Base-by-base conservation (phyloP, 2,797 vertebrate species). In the Graptemys geographica region DNA sequence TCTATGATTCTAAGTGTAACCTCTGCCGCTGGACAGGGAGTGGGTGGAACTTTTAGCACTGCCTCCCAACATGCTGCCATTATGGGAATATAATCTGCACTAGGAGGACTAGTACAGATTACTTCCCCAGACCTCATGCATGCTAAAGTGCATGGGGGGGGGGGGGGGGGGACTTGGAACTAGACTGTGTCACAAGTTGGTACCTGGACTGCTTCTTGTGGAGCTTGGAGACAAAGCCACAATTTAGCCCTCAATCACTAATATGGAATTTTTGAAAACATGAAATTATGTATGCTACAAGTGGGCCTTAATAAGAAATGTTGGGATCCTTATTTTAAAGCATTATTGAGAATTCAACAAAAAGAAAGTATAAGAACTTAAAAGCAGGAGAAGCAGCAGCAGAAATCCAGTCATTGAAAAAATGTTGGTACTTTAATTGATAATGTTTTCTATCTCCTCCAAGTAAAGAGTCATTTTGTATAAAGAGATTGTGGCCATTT, bases 381-480 rank as follows among this genome's bases (percentile, higher is more conserved):
- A 81, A 72, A 84, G 23, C 62, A 25, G 25, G 15, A 81, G 79
- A 84, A 56, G 57, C 41, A 82, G 81, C 81, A 62, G 53, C 44
- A 84, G 16, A 53, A 8, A 80, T 76, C n/a, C 4, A 37, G 53
- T 10, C 25, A 62, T 28, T 1, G 13, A 44, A 69, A 41, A 78
- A 90, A 84, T 33, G 8, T 18, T 84, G 57, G 23, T 53, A 41
- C 57, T 79, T 85, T 87, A 94, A 79, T 47, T 87, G 44, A 65
- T 19, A 37, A n/a, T 79, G n/a, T 56, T 51, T 87, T 86, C 27
- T 11, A 49, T n/a, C 57, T 19, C 41, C 19, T 8, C 13, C 69
- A 80, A 88, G 37, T 51, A 27, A 81, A 81, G 82, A 94, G 3
- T 79, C 62, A 87, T 76, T 95, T 85, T 84, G 8, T 79, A 81